Conservation (phyloP, 2,888 invertebrate genomes). For the Pollenia labialis region DNA sequence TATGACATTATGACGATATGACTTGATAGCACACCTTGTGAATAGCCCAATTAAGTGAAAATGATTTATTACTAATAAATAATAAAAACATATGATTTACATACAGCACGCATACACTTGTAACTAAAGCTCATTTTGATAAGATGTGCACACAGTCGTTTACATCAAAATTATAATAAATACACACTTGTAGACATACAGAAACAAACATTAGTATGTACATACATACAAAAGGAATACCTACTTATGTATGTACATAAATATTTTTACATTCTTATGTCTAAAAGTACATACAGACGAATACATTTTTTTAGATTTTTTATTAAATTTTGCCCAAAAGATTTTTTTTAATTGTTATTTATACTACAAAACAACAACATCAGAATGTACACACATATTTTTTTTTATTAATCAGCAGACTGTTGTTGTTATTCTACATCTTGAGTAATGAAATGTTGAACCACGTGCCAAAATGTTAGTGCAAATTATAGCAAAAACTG, state of each 20-base stretch:
- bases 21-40: too few relatives aligned
- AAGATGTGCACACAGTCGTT: too few relatives aligned
- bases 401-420: constrained; percentile 60
- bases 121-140: neutral
- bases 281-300: constrained; percentile 51
- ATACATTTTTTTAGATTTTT: constrained; percentile 48
- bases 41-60: too few relatives aligned
- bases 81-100: constrained; percentile 4
- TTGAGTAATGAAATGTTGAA: constrained; percentile 55
- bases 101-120: neutral
- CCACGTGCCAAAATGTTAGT: constrained; percentile 67
- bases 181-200: neutral
- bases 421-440: constrained; percentile 53
- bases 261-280: constrained; percentile 26
- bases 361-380: constrained; percentile 32
- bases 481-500: constrained; percentile 62
- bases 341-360: constrained; percentile 33
- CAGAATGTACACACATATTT: constrained; percentile 16
- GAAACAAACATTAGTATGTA: neutral
- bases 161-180: too few relatives aligned
- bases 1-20: too few relatives aligned
- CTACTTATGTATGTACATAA: constrained; percentile 30
- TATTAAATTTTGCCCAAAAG: constrained; percentile 15
- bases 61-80: constrained; percentile 7
- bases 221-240: neutral